These are phyloP conservation scores for Pelobates fuscus DNA, from an alignment of 2,113 vertebrate species.

Conservation along the genomic window DNA sequence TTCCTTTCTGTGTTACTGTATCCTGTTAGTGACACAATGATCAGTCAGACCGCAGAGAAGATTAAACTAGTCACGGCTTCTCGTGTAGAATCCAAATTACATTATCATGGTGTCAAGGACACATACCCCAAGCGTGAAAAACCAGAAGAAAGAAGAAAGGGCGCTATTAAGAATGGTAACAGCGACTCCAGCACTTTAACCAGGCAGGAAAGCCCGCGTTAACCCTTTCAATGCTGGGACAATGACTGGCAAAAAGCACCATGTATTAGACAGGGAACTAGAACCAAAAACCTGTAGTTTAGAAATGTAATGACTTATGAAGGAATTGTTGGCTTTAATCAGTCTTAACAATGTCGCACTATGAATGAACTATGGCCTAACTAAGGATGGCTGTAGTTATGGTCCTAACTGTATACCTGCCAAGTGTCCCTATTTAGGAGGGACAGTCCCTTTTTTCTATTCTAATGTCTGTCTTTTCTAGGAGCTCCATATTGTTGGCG, in stretches of 20 bases:
- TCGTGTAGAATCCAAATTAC: not conserved
- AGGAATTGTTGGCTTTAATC: no score
- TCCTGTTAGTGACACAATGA: slow-evolving; percentile 11
- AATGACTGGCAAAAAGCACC: not conserved
- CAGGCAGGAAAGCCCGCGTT: not conserved
- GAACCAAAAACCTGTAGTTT: no score
- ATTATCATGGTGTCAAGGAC: slow-evolving; percentile 10
- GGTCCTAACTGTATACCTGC: no score
- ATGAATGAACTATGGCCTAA: no score
- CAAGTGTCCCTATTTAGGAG: no score
- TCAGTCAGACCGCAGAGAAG: slow-evolving; percentile 5
- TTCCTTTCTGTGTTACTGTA: slow-evolving; percentile 1
- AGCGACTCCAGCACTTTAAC: not conserved
- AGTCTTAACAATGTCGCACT: no score
- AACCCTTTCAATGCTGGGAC: not conserved
- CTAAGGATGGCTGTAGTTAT: no score
- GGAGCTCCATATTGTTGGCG: no score
- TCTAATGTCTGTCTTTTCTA: no score
- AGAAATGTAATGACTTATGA: no score
- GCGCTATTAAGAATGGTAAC: not conserved
- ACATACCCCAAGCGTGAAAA: slow-evolving; percentile 6
- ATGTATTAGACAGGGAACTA: no score
- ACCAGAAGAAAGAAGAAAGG: slow-evolving; percentile 3
- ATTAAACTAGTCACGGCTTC: slow-evolving; percentile 18
- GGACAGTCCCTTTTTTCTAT: no score